A percentile compares a stretch with the other conserved stretches of the same genome.
Conservation (phyloP, 2,113 vertebrate genomes). For the Castor canadensis region DNA sequence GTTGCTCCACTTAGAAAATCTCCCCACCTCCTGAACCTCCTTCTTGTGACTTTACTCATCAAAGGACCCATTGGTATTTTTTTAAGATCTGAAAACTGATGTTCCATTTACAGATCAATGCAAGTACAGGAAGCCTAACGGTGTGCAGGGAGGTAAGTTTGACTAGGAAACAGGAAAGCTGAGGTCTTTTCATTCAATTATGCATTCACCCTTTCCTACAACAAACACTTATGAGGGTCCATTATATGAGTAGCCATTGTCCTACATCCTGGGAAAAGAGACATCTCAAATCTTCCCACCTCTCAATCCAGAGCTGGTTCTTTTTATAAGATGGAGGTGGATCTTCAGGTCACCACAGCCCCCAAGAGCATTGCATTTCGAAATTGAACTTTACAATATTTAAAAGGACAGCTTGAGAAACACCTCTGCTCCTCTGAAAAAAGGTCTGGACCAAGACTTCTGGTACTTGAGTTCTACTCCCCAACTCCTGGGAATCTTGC, state of each 20-base stretch:
- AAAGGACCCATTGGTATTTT: neutral
- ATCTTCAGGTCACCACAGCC: neutral
- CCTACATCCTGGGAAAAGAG: neutral
- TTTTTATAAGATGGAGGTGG: neutral
- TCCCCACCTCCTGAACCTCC: neutral
- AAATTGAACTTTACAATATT: neutral
- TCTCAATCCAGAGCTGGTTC: neutral
- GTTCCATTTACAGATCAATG: conserved; percentile 57
- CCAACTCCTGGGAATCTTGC: neutral
- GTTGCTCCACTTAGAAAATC: neutral
- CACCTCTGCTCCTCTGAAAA: neutral
- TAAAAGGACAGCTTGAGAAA: neutral
- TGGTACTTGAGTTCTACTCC: neutral
- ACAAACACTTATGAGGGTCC: neutral
- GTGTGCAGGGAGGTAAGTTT: neutral
- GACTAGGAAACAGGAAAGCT: neutral
- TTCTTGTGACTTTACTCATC: neutral
- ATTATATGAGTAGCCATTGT: neutral
- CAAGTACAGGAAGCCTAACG: neutral
- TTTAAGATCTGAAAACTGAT: conserved; percentile 44
- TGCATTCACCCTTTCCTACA: neutral
- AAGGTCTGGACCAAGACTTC: neutral
- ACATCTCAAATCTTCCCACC: neutral
- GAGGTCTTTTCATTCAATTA: neutral
- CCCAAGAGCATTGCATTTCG: neutral